phyloP scores from a whole-genome alignment of 2,797 vertebrate genomes.

The Balearica regulorum region DNA sequence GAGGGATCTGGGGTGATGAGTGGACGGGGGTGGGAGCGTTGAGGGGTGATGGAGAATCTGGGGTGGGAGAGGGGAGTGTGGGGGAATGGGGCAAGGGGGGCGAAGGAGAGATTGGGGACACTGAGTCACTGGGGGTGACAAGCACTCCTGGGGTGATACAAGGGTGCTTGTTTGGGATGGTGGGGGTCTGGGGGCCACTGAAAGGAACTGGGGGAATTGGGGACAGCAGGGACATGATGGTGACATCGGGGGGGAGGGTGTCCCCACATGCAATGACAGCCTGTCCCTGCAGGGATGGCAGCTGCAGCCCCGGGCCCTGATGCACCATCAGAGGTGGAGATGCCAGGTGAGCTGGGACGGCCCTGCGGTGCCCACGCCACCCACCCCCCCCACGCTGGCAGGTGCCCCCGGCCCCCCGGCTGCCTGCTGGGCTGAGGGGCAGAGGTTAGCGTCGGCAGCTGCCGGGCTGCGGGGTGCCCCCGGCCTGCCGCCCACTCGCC shows the following conservation, averaged over 20 bases:
- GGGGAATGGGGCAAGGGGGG: background rate
- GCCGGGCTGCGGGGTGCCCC: slow-evolving; percentile 29
- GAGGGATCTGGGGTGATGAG: background rate
- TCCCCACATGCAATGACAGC: background rate
- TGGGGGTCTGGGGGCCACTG: background rate
- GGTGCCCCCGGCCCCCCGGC: background rate
- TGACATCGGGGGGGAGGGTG: background rate
- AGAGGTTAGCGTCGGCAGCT: slow-evolving; percentile 64
- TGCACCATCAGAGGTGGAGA: background rate
- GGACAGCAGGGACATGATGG: background rate
- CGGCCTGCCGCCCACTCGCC: slow-evolving; percentile 20
- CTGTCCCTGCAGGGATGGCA: background rate
- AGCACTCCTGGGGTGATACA: background rate
- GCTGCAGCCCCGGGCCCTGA: background rate
- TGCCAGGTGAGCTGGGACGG: slow-evolving; percentile 27
- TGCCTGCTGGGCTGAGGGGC: slow-evolving; percentile 20
- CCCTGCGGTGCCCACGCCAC: background rate
- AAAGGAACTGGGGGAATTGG: accelerated
- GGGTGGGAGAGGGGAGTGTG: background rate
- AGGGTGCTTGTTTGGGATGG: background rate
- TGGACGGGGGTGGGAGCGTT: accelerated
- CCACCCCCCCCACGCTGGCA: background rate
- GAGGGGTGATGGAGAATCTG: background rate
- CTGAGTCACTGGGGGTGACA: background rate
- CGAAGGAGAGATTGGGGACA: background rate